These are phyloP conservation scores for Alectoris magna DNA, from an alignment of 2,797 vertebrate species.

Conservation along the genomic window DNA sequence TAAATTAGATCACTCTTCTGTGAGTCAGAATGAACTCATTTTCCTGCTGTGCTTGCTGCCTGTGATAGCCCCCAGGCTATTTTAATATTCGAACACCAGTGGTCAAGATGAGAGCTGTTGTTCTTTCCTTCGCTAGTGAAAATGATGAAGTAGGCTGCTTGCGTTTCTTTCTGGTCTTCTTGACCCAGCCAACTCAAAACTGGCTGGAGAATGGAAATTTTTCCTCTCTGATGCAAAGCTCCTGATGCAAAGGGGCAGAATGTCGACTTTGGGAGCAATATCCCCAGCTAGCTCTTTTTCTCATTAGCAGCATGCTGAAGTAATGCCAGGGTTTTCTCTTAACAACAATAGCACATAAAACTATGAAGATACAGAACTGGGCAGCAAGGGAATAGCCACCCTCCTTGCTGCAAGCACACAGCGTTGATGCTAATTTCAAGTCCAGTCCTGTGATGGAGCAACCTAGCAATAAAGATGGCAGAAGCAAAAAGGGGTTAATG, in stretches of 20 bases:
- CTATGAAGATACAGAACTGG: not conserved
- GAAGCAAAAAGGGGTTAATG: conserved; percentile 30
- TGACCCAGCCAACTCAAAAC: not conserved
- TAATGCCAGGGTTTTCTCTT: not conserved
- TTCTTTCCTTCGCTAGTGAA: not conserved
- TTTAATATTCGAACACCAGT: conserved; percentile 21
- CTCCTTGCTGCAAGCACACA: not conserved
- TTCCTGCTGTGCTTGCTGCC: not conserved
- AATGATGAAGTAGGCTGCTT: not conserved
- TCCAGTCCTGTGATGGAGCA: not conserved
- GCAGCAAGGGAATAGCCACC: not conserved
- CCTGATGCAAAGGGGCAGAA: not conserved
- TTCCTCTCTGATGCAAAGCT: conserved; percentile 4
- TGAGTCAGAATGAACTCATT: not conserved
- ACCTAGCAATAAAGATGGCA: not conserved
- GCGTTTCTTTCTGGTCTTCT: not conserved
- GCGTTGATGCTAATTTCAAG: not conserved
- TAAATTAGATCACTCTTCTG: conserved; percentile 1
- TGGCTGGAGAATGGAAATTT: not conserved
- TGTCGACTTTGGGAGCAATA: not conserved
- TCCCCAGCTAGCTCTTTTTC: not conserved
- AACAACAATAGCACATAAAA: not conserved
- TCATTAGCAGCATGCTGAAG: not conserved
- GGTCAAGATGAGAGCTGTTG: not conserved
- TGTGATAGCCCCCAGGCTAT: not conserved